Evolutionary conservation across 1,140 invertebrate genomes (phyloP), one percentile per base, ranked within the genome.

Genomic region (Danaus plexippus): DNA sequence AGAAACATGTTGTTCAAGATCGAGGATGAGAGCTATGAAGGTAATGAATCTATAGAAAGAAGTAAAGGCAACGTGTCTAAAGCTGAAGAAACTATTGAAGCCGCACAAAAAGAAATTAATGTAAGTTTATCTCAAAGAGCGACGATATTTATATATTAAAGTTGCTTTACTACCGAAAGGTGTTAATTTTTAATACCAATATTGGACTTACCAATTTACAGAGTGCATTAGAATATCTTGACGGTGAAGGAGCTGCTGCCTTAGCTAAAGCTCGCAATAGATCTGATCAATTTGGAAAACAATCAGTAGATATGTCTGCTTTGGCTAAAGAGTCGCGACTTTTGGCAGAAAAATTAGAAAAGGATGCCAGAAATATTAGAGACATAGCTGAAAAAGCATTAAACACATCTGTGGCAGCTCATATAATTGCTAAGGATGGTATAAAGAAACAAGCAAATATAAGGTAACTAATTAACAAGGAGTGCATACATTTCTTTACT

Each of bases 281-380:
- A 44, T 95, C 96, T 0, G 90, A 92, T 46, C 91, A 95, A 80
- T 95, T 96, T 79, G 97, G 96, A 7, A 93, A 96, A 64, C 95
- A 97, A 73, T 97, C 95, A 11, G 90, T 94, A 15, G 92, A 95
- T 67, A 98, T 98, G 94, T 96, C 96, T 1, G 89, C 92, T 11
- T 95, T 98, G 47, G 96, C 97, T 0, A 91, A 95, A 56, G 92
- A 97, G 76, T 95, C 97, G 4, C 89, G 96, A 13, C 79, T 90
- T 10, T 70, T 94, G 2, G 95, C 95, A 1, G 93, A 97, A 64
- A 88, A 91, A 85, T 90, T 93, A 58, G 92, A 91, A 71, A 90
- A 92, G 3, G 92, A 96, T 68, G 95, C 95, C 0, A 90, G 92
- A 44, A 91, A 92, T 60, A 95, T 98, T 58, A 90, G 92, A 62